phyloP scores from a whole-genome alignment of 2,113 vertebrate genomes.

The Mugil cephalus region DNA sequence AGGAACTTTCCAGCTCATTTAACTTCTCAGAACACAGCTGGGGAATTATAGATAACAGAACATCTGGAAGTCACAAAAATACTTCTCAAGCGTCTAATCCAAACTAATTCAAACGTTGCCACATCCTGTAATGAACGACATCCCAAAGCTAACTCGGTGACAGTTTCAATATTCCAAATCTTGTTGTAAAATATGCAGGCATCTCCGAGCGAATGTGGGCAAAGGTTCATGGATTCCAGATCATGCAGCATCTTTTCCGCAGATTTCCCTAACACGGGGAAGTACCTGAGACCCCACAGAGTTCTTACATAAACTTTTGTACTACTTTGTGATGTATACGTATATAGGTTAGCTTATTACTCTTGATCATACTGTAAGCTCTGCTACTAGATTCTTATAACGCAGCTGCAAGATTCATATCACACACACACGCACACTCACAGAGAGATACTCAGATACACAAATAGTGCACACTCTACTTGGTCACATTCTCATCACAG shows the following conservation, averaged over 20 bases:
- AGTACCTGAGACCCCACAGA: slow-evolving; percentile 26
- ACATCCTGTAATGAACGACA: slow-evolving; percentile 72
- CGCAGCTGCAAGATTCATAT: slow-evolving; percentile 1
- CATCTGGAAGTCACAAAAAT: slow-evolving; percentile 83
- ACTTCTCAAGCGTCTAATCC: slow-evolving; percentile 73
- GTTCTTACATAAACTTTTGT: not conserved
- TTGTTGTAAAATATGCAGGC: slow-evolving; percentile 18
- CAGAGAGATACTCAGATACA: not conserved
- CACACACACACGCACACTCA: slow-evolving; percentile 15
- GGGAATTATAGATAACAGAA: slow-evolving; percentile 81
- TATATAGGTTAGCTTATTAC: slow-evolving; percentile 2
- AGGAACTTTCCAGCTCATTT: slow-evolving; percentile 81
- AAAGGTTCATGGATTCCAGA: slow-evolving; percentile 47
- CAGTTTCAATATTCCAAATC: slow-evolving; percentile 57
- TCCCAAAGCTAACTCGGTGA: slow-evolving; percentile 66
- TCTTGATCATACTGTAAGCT: slow-evolving; percentile 11
- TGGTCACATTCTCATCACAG: slow-evolving; percentile 39
- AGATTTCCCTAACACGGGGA: slow-evolving; percentile 24
- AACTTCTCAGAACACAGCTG: slow-evolving; percentile 79
- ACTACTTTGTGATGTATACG: slow-evolving; percentile 11
- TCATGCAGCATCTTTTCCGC: slow-evolving; percentile 23
- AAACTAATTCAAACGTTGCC: slow-evolving; percentile 75
- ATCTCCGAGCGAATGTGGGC: slow-evolving; percentile 52
- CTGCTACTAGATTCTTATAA: not conserved
- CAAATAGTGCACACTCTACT: slow-evolving; percentile 16